Conservation (phyloP, 2,797 vertebrate species). For the Leptodactylus fallax region DNA sequence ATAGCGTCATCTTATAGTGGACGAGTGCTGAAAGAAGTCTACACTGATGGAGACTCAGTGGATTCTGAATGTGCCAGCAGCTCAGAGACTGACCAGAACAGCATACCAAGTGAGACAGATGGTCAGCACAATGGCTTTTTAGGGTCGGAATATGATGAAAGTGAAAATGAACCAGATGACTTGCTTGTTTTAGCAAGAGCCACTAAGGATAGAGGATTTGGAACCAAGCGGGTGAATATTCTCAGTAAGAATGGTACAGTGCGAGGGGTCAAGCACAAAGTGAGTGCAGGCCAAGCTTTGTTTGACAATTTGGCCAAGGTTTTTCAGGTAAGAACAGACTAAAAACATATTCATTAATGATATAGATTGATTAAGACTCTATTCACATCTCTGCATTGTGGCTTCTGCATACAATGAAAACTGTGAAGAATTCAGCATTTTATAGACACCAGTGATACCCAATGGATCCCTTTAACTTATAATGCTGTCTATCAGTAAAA, state of each 20-base stretch:
- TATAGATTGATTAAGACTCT: neutral
- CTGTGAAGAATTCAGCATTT: too few relatives aligned
- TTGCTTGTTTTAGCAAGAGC: constrained; percentile 87
- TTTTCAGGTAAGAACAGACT: constrained; percentile 81
- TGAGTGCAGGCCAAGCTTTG: constrained; percentile 93
- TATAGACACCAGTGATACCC: neutral
- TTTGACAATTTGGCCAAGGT: constrained; percentile 90
- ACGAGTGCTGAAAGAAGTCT: constrained; percentile 93
- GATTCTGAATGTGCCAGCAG: constrained; percentile 92
- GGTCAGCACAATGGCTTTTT: constrained; percentile 78
- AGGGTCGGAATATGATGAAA: constrained; percentile 85
- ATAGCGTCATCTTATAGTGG: constrained; percentile 94
- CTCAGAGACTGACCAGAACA: constrained; percentile 86
- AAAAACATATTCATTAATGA: neutral
- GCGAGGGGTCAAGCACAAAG: constrained; percentile 96
- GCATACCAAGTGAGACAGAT: constrained; percentile 81
- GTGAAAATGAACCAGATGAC: constrained; percentile 84
- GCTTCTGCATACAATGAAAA: too few relatives aligned
- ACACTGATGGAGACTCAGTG: constrained; percentile 87
- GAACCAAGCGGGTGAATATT: constrained; percentile 92
- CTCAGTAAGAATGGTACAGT: constrained; percentile 98
- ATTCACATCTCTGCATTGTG: too few relatives aligned
- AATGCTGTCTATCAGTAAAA: neutral
- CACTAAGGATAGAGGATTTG: constrained; percentile 84
- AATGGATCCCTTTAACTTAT: neutral